Evolutionary conservation across 2,113 vertebrate species (phyloP).

Genomic region (Nyctereutes procyonoides): DNA sequence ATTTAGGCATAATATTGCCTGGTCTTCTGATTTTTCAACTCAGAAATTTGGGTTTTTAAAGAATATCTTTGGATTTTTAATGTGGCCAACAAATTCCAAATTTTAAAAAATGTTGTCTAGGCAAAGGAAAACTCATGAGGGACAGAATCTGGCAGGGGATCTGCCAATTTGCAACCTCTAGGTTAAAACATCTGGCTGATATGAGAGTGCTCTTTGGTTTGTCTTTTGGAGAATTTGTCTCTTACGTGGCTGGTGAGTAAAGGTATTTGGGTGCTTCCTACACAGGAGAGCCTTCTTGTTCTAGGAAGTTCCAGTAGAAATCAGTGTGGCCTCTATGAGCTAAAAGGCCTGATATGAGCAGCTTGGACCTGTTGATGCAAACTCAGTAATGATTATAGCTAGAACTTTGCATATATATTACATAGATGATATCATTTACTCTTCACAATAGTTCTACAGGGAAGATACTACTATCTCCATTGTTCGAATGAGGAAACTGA

Average conservation of each 20-base stretch:
- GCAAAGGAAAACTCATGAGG: background rate
- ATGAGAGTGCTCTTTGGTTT: background rate
- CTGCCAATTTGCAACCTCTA: background rate
- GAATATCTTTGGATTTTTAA: slow-evolving; percentile 45
- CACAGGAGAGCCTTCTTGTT: background rate
- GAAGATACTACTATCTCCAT: background rate
- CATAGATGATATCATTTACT: background rate
- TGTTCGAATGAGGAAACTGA: slow-evolving; percentile 39
- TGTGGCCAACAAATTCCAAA: background rate
- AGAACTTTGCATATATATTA: background rate
- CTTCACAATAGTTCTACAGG: background rate
- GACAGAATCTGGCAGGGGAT: background rate
- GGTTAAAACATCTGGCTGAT: background rate
- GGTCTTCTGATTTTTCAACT: slow-evolving; percentile 1
- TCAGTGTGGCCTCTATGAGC: background rate
- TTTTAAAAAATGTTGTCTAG: background rate
- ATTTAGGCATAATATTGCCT: background rate
- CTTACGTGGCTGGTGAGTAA: background rate
- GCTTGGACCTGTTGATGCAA: background rate
- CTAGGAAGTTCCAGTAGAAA: background rate
- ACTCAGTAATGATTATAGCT: background rate
- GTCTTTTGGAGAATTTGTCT: background rate
- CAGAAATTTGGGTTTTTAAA: slow-evolving; percentile 35
- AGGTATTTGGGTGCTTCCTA: background rate
- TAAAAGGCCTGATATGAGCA: background rate